phyloP scores from a whole-genome alignment of 2,113 vertebrate species.

The Trochalopteron elliotii region DNA sequence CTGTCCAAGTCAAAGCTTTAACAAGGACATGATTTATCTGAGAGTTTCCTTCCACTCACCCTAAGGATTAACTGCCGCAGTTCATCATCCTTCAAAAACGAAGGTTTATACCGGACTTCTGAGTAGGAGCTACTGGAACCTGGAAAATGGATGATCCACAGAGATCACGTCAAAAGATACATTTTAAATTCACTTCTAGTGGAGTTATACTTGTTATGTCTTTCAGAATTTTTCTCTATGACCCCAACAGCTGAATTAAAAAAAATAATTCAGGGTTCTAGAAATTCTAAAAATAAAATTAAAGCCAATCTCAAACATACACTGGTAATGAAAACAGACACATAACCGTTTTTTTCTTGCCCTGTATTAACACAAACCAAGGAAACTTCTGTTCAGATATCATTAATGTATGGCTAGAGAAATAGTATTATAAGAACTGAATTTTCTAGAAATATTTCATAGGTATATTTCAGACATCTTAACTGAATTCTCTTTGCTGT shows the following conservation, averaged over 20 bases:
- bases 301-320: not conserved
- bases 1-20: not conserved
- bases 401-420: not conserved
- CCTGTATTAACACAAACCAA: not conserved
- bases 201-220: not conserved
- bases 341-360: not conserved
- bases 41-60: constrained; percentile 65
- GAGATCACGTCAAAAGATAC: not conserved
- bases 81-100: constrained; percentile 87
- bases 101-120: constrained; percentile 84
- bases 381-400: not conserved
- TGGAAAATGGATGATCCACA: constrained; percentile 35
- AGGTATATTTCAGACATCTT: not conserved
- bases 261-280: not conserved
- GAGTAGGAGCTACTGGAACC: constrained; percentile 81
- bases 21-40: not conserved
- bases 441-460: not conserved
- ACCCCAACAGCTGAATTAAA: not conserved
- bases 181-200: not conserved
- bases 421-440: not conserved
- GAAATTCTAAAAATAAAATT: not conserved
- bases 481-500: not conserved
- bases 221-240: not conserved
- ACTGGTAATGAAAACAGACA: not conserved
- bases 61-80: constrained; percentile 85